Base-by-base conservation (phyloP, 2,888 invertebrate genomes). In the Argyresthia albistria region DNA sequence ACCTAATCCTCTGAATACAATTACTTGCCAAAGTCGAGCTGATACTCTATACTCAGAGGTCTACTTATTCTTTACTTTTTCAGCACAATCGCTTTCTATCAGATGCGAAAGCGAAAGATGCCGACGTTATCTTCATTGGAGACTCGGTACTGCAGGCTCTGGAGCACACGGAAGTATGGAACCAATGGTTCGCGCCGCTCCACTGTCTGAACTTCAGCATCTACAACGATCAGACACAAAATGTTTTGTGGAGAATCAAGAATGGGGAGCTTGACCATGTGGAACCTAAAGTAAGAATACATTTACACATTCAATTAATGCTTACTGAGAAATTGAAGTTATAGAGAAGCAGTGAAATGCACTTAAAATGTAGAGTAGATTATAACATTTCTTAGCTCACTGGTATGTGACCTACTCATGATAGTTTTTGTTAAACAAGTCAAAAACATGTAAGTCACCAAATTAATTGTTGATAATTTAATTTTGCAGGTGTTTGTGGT, bases 141-240 rank as follows among this genome's bases (percentile, higher is more conserved):
- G 97, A 97, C 80, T 96, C 96, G 47, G 91, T 97, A 60, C 87
- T 97, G 55, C 93, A 94, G 79, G 92, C 94, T 49, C 80, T 97
- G 63, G 92, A 93, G 67, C 93, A 94, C 64, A 93, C 95, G 14
- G 93, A 95, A 80, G 91, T 95, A 50, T 97, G 97, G 97, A 93
- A 95, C 70, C 93, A 94, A 65, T 91, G 94, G 86, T 97, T 97
- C 89, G 96, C 94, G 54, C 97, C 97, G 1, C 89, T 97, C 72
- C 97, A 97, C 78, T 94, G 95, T 72, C 90, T 97, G 62, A 97
- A 97, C 79, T 95, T 96, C 82, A 96, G 97, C 63, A 95, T 97
- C 67, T 93, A 95, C 61, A 93, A 92, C 58, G 97, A 97, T 80
- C 91, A 92, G 71, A 95, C 95, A 42, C 94, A 97, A 74, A 93